Conservation (phyloP, 2,888 invertebrate genomes). For the Daptonema setosum region DNA sequence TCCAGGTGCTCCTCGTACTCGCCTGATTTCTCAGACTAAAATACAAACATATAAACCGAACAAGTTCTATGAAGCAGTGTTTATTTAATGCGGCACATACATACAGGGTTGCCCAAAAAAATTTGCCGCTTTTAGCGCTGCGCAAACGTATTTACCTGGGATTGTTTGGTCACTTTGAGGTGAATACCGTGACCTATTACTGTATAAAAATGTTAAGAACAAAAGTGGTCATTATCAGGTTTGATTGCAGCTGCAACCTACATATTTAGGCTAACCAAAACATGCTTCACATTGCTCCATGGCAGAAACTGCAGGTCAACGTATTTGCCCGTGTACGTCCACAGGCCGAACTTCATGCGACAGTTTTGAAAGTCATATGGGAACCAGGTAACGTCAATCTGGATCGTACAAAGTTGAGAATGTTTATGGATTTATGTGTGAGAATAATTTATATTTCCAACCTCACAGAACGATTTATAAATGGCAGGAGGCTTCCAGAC, state of each 20-base stretch:
- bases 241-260: not conserved
- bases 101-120: too few relatives aligned
- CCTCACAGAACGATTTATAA: conserved; percentile 26
- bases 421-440: not conserved
- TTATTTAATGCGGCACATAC: too few relatives aligned
- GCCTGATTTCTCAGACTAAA: not conserved
- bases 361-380: conserved; percentile 24
- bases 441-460: too few relatives aligned
- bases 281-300: not conserved
- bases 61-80: too few relatives aligned
- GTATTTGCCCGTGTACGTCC: conserved; percentile 25
- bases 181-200: too few relatives aligned
- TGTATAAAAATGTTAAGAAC: too few relatives aligned
- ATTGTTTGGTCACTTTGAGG: too few relatives aligned
- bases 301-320: conserved; percentile 12
- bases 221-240: too few relatives aligned
- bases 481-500: conserved; percentile 27
- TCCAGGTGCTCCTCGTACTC: conserved; percentile 19
- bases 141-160: too few relatives aligned
- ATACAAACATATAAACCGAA: too few relatives aligned
- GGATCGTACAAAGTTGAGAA: not conserved
- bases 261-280: not conserved
- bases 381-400: conserved; percentile 27
- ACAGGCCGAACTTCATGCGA: conserved; percentile 26
- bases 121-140: too few relatives aligned